phyloP scores from a whole-genome alignment of 2,113 vertebrate species.

The Otolemur garnettii region DNA sequence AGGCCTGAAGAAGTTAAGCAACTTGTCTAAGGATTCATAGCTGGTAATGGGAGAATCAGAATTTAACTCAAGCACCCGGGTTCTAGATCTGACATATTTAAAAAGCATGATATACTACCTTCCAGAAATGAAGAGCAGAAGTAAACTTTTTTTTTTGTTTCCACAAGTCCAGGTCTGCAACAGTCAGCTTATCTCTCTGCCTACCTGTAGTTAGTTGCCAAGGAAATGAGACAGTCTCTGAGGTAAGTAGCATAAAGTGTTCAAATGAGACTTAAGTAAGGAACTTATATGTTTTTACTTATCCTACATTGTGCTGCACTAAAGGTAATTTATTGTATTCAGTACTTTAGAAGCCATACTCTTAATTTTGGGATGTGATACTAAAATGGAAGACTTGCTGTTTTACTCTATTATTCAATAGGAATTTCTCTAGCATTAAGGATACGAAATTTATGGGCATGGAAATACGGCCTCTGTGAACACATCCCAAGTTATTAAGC shows the following conservation, averaged over 20 bases:
- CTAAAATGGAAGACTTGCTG: neutral
- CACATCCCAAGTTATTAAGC: neutral
- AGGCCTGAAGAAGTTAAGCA: slow-evolving; percentile 13
- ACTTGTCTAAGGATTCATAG: slow-evolving; percentile 45
- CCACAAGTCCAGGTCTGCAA: neutral
- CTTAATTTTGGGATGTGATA: slow-evolving; percentile 56
- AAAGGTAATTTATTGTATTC: slow-evolving; percentile 44
- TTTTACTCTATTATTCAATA: neutral
- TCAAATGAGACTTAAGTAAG: slow-evolving; percentile 56
- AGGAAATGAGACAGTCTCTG: slow-evolving; percentile 53
- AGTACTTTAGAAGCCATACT: slow-evolving; percentile 18
- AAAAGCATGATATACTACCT: neutral
- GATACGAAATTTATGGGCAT: neutral
- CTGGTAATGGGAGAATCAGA: neutral
- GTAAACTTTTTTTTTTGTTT: slow-evolving; percentile 18
- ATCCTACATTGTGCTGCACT: neutral
- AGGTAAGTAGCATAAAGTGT: slow-evolving; percentile 31
- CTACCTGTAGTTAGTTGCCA: neutral
- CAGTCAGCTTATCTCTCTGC: slow-evolving; percentile 31
- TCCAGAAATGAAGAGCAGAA: neutral
- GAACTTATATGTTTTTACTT: slow-evolving; percentile 46
- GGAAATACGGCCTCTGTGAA: neutral
- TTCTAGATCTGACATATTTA: slow-evolving; percentile 53
- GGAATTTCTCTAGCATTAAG: neutral
- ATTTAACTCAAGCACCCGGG: slow-evolving; percentile 43